phyloP scores from a whole-genome alignment of 1,140 invertebrate species.

The Forficula auricularia region DNA sequence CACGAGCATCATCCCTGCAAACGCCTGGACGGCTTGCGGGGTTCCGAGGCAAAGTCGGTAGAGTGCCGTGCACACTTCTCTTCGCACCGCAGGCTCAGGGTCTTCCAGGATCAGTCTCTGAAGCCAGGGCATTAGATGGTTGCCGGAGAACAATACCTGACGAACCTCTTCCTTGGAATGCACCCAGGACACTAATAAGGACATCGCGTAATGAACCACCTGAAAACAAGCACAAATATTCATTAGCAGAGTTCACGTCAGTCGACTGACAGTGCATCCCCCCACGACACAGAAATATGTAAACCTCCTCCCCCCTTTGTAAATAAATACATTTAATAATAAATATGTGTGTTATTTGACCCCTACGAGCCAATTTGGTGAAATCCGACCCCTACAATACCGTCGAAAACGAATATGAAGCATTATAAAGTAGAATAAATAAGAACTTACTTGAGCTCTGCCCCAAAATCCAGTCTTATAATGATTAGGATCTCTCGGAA shows the following conservation, averaged over 20 bases:
- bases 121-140: conserved; percentile 51
- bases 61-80: conserved; percentile 74
- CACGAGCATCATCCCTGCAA: conserved; percentile 59
- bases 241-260: too few relatives aligned
- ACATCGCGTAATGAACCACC: conserved; percentile 64
- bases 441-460: conserved; percentile 52
- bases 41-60: conserved; percentile 69
- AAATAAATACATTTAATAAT: not conserved
- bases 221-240: conserved; percentile 15
- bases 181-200: conserved; percentile 64
- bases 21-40: conserved; percentile 32
- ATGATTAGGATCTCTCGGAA: conserved; percentile 55
- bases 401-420: too few relatives aligned
- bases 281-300: too few relatives aligned
- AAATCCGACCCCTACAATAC: too few relatives aligned
- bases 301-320: too few relatives aligned
- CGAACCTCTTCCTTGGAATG: conserved; percentile 51
- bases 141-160: conserved; percentile 41
- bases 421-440: too few relatives aligned
- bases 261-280: too few relatives aligned
- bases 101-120: conserved; percentile 63
- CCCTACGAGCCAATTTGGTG: too few relatives aligned
- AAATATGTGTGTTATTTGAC: too few relatives aligned
- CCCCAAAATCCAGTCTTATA: conserved; percentile 80
- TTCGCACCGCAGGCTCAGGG: conserved; percentile 64